A percentile compares a stretch with the other conserved stretches of the same genome.
These are phyloP conservation scores for Charina bottae DNA, from an alignment of 2,113 vertebrate genomes.

Conservation along the genomic window DNA sequence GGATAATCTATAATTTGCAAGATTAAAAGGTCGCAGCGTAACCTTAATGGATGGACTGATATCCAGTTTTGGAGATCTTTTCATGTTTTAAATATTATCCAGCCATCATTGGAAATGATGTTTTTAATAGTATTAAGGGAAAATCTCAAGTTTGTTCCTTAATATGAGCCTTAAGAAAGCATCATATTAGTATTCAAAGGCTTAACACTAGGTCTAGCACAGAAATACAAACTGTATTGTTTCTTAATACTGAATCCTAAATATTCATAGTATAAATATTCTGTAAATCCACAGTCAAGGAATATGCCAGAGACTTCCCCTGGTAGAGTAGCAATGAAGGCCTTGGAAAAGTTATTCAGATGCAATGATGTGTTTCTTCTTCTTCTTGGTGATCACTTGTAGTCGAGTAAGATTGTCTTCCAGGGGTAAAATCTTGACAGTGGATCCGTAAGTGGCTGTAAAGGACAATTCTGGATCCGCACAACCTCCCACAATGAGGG, in stretches of 20 bases:
- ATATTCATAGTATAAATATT: neutral
- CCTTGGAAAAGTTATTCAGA: neutral
- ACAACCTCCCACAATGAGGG: too few relatives aligned
- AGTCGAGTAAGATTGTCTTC: too few relatives aligned
- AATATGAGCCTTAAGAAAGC: neutral
- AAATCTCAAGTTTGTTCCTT: neutral
- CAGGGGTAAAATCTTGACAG: too few relatives aligned
- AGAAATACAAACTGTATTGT: too few relatives aligned
- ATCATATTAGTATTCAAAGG: neutral
- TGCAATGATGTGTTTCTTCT: neutral
- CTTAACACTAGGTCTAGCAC: neutral
- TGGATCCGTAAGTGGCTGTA: too few relatives aligned
- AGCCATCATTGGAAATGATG: neutral
- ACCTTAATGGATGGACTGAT: neutral
- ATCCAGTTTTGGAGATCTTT: neutral
- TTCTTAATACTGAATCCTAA: neutral
- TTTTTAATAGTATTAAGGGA: neutral
- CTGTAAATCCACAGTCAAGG: neutral
- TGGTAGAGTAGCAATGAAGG: neutral
- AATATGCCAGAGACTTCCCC: neutral
- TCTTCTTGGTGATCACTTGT: too few relatives aligned
- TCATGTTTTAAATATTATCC: neutral
- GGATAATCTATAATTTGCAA: slow-evolving; percentile 27
- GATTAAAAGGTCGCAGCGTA: neutral
- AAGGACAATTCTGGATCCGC: too few relatives aligned